A percentile compares a stretch with the other conserved stretches of the same genome.
These are phyloP conservation scores for Aphaenogaster floridana DNA, from an alignment of 1,140 invertebrate genomes.

Conservation along the genomic window DNA sequence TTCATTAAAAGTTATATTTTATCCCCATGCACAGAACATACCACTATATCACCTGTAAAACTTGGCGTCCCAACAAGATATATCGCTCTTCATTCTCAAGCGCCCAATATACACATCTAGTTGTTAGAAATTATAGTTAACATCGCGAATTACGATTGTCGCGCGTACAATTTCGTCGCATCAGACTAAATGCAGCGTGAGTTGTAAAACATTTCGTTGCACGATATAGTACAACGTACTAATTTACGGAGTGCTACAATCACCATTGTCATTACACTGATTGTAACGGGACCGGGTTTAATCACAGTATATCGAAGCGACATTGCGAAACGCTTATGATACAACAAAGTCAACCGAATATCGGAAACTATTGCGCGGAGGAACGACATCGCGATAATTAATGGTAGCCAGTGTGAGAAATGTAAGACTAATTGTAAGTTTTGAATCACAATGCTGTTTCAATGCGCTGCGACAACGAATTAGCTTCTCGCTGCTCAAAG, in stretches of 20 bases:
- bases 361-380: conserved; percentile 7
- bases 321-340: conserved; percentile 26
- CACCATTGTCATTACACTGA: conserved; percentile 55
- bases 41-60: conserved; percentile 35
- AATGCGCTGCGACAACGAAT: conserved; percentile 13
- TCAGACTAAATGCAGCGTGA: conserved; percentile 36
- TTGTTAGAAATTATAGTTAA: conserved; percentile 55
- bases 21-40: background rate
- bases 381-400: conserved; percentile 38
- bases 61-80: conserved; percentile 23
- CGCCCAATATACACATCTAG: background rate
- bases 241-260: conserved; percentile 56
- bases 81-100: conserved; percentile 33
- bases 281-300: conserved; percentile 41
- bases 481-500: conserved; percentile 12
- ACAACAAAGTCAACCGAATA: conserved; percentile 30
- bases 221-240: conserved; percentile 15
- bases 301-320: conserved; percentile 51
- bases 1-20: conserved; percentile 65
- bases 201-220: conserved; percentile 38
- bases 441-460: background rate
- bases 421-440: background rate
- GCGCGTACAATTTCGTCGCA: background rate
- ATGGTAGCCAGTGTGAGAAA: background rate
- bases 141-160: conserved; percentile 38